A percentile compares a stretch with the other conserved stretches of the same genome.
Evolutionary conservation across 2,797 vertebrate species (phyloP).

Genomic region (Hemibagrus guttatus): DNA sequence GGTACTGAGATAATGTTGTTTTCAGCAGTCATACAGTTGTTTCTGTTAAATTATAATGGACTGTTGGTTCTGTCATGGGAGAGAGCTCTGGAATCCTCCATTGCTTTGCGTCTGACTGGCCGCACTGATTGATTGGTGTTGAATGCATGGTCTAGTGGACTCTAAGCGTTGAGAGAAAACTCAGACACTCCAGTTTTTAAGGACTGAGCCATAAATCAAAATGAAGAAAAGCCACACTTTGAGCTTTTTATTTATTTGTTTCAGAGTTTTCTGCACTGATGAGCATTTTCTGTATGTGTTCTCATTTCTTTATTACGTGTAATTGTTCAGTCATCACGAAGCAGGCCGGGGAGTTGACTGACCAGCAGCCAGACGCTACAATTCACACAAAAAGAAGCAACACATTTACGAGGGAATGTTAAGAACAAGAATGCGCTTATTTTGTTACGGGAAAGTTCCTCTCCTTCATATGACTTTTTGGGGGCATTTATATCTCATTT

Average conservation of each 20-base stretch:
- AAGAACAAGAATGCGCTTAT: slow-evolving; percentile 51
- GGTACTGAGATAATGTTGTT: slow-evolving; percentile 8
- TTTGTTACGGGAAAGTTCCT: slow-evolving; percentile 54
- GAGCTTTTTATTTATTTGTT: neutral
- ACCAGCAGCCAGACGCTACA: slow-evolving; percentile 25
- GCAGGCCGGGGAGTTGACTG: slow-evolving; percentile 35
- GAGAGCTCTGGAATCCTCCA: slow-evolving; percentile 47
- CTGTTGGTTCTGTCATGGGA: slow-evolving; percentile 51
- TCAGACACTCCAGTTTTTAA: slow-evolving; percentile 32
- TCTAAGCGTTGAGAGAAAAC: slow-evolving; percentile 40
- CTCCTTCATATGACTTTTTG: slow-evolving; percentile 52
- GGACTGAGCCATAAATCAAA: slow-evolving; percentile 25
- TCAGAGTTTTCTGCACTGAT: slow-evolving; percentile 33
- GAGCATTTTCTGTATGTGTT: slow-evolving; percentile 27
- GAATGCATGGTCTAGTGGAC: slow-evolving; percentile 47
- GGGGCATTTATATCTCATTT: slow-evolving; percentile 55
- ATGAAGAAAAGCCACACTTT: slow-evolving; percentile 4
- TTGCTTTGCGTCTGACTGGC: slow-evolving; percentile 47
- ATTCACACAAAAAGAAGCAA: slow-evolving; percentile 48
- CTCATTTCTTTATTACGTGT: neutral
- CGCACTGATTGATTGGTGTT: slow-evolving; percentile 54
- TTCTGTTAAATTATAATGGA: slow-evolving; percentile 38
- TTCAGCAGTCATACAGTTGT: slow-evolving; percentile 41
- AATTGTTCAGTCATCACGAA: neutral
- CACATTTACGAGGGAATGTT: slow-evolving; percentile 55